A percentile compares a stretch with the other conserved stretches of the same genome.
Evolutionary conservation across 1,140 invertebrate species (phyloP).

Genomic region (Drosophila carrolli): DNA sequence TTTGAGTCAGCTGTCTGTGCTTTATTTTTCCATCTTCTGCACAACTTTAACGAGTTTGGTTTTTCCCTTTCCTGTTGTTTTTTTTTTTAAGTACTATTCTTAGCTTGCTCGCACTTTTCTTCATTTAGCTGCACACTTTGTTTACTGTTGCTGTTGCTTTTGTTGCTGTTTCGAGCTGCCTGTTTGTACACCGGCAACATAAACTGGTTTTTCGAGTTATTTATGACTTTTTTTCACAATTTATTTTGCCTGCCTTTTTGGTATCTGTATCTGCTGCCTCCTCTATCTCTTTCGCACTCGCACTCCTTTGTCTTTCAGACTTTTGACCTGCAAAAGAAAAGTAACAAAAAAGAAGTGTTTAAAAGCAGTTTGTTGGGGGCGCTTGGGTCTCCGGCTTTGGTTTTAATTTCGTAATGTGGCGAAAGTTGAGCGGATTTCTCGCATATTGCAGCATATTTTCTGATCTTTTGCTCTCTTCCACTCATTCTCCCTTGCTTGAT

Average conservation of each 20-base stretch:
- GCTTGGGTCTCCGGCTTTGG: slow-evolving; percentile 22
- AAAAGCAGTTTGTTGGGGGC: slow-evolving; percentile 37
- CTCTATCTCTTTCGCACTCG: slow-evolving; percentile 21
- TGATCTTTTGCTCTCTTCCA: slow-evolving; percentile 4
- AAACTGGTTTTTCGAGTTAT: slow-evolving; percentile 83
- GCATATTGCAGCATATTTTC: slow-evolving; percentile 56
- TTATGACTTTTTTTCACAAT: slow-evolving; percentile 80
- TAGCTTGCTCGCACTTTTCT: slow-evolving; percentile 53
- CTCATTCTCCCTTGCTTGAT: slow-evolving; percentile 13
- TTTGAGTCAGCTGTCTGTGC: slow-evolving; percentile 75
- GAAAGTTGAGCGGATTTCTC: slow-evolving; percentile 57
- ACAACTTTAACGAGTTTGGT: slow-evolving; percentile 75
- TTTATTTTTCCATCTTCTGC: slow-evolving; percentile 64
- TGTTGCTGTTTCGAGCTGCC: slow-evolving; percentile 33
- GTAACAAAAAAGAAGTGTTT: slow-evolving; percentile 27
- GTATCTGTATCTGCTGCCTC: slow-evolving; percentile 56
- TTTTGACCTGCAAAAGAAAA: slow-evolving; percentile 74
- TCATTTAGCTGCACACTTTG: slow-evolving; percentile 75
- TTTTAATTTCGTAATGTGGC: slow-evolving; percentile 78
- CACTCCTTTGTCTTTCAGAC: slow-evolving; percentile 61
- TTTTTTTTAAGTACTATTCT: slow-evolving; percentile 69
- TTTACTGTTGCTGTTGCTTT: slow-evolving; percentile 53
- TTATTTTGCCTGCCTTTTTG: slow-evolving; percentile 69
- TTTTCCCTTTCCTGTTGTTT: slow-evolving; percentile 20
- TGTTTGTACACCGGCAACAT: slow-evolving; percentile 80